These are phyloP conservation scores for Oryzias javanicus DNA, from an alignment of 2,113 vertebrate genomes.

Conservation along the genomic window DNA sequence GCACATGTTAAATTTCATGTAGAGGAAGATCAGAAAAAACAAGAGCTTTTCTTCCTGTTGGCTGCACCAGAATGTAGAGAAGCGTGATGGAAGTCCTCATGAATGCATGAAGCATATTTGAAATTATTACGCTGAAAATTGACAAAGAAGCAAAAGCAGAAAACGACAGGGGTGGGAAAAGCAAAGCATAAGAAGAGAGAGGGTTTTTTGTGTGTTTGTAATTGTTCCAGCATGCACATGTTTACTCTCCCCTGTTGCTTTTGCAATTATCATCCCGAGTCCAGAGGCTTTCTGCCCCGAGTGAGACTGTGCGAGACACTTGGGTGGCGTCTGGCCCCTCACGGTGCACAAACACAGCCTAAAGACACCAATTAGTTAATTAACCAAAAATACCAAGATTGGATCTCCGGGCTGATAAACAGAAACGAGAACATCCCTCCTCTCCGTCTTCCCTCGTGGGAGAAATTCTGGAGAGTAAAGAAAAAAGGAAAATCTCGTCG, in stretches of 20 bases:
- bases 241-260: constrained; percentile 35
- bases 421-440: constrained; percentile 30
- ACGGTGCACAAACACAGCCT: constrained; percentile 47
- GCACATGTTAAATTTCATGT: constrained; percentile 56
- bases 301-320: constrained; percentile 43
- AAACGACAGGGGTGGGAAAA: constrained; percentile 21
- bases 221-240: constrained; percentile 44
- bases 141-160: constrained; percentile 23
- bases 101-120: neutral
- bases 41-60: constrained; percentile 10
- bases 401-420: constrained; percentile 63
- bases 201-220: constrained; percentile 45
- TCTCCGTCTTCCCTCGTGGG: constrained; percentile 2
- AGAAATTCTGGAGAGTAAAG: constrained; percentile 27
- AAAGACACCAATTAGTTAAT: constrained; percentile 72
- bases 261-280: constrained; percentile 62
- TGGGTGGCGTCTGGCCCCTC: constrained; percentile 60
- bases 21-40: constrained; percentile 31
- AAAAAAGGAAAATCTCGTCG: constrained; percentile 33
- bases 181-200: constrained; percentile 32
- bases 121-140: constrained; percentile 13
- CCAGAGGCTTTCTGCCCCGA: constrained; percentile 50
- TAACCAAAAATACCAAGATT: constrained; percentile 63
- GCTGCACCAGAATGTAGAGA: constrained; percentile 13
- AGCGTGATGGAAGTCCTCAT: constrained; percentile 4